Base-by-base conservation (phyloP, 2,113 vertebrate species). In the Engraulis encrasicolus region DNA sequence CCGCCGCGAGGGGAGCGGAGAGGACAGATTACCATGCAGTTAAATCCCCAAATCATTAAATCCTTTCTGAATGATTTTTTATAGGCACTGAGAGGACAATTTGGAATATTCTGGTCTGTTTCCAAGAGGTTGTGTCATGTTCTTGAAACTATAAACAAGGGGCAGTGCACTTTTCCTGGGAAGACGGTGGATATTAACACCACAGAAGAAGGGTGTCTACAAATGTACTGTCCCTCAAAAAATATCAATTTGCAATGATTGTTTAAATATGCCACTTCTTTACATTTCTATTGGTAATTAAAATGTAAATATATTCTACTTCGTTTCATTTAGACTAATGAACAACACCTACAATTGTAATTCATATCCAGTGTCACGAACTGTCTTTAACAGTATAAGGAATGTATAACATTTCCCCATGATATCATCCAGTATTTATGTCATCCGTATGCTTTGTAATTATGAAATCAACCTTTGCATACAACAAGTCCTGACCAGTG, bases 81-180 rank as follows among this genome's bases (percentile, higher is more conserved):
- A 74, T 34, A 74, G 34, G 31, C 74, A 18, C 6, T 78, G 45
- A 90, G n/a, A 79, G 31, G 58, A 81, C 49, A 84, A 37, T 86
- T 87, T 87, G 27, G 31, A 74, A 74, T 74, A 45, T 74, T 34
- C 27, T 17, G 2, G 34, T 15, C 23, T 66, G 12, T 27, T 23
- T 31, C 40, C 40, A 45, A 45, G 34, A 74, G 31, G 66, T 34
- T 74, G 66, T 14, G 27, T 12, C 40, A 45, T 45, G 3, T 45
- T 45, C 40, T 45, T 45, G 3, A 9, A 45, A 45, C 9, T 45
- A 45, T 45, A 9, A 5, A 45, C 40, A 45, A 45, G 40, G 40
- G 40, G 40, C 40, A 45, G 9, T 45, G 40, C 9, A 45, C 4
- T 5, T 9, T 45, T 45, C 40, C 40, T 45, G 40, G 40, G 40